Evolutionary conservation across 2,113 vertebrate species (phyloP).

Genomic region (Podarcis cretensis): DNA sequence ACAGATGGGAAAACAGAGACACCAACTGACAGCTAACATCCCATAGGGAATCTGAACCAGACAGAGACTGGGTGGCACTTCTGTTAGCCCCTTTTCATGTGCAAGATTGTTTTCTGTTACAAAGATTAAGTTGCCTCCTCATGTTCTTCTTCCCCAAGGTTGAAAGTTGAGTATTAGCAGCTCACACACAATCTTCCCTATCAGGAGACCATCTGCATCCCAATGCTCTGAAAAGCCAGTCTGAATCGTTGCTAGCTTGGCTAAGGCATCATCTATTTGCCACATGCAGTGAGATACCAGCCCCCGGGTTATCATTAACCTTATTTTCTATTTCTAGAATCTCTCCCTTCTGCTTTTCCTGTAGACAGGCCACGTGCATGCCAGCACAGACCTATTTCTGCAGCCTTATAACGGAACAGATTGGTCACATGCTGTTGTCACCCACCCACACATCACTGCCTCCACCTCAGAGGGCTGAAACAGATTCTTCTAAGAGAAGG

Average conservation of each 20-base stretch:
- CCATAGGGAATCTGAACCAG: background rate
- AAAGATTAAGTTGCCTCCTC: background rate
- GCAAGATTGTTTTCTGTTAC: background rate
- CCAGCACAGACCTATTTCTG: background rate
- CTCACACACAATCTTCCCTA: background rate
- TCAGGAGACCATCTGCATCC: rapidly evolving
- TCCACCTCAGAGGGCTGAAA: rapidly evolving
- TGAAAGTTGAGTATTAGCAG: background rate
- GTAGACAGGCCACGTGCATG: background rate
- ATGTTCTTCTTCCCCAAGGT: background rate
- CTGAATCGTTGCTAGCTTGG: background rate
- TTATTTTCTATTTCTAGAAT: constrained; percentile 13
- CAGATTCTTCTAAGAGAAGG: background rate
- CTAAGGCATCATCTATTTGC: background rate
- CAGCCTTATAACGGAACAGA: background rate
- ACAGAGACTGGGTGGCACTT: background rate
- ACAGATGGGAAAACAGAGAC: background rate
- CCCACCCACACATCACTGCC: background rate
- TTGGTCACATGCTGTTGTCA: background rate
- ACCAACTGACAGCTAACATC: background rate
- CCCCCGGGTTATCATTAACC: constrained; percentile 48
- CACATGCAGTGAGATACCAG: background rate
- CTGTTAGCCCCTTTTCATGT: background rate
- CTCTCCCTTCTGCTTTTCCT: constrained; percentile 41
- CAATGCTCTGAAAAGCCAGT: background rate